These are phyloP conservation scores for Zaprionus lachaisei DNA, from an alignment of 1,140 invertebrate genomes.

Conservation along the genomic window DNA sequence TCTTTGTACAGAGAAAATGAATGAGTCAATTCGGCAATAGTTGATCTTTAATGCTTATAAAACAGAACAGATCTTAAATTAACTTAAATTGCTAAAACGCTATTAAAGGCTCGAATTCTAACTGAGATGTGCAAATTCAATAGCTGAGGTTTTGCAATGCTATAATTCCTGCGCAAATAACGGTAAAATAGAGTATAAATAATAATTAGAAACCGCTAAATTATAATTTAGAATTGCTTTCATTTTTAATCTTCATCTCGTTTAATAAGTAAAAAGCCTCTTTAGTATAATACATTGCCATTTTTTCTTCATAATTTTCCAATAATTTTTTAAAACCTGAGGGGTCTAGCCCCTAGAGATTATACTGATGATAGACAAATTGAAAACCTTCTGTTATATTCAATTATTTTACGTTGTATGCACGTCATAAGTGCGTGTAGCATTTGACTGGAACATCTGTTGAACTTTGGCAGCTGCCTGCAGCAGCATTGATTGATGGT, in stretches of 20 bases:
- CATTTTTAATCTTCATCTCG: not conserved
- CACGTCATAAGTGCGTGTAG: constrained; percentile 43
- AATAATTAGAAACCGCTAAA: not conserved
- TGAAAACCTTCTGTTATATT: constrained; percentile 1
- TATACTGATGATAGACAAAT: not conserved
- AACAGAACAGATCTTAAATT: too few relatives aligned
- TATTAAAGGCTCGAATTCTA: not conserved
- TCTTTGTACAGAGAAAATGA: too few relatives aligned
- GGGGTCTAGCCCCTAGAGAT: not conserved
- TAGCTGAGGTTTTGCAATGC: not conserved
- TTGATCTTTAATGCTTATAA: too few relatives aligned
- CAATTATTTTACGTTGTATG: constrained; percentile 7
- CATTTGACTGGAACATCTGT: constrained; percentile 34
- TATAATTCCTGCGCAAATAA: not conserved
- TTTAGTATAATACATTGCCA: not conserved
- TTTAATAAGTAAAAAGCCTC: not conserved
- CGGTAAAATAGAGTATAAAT: not conserved
- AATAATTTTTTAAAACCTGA: not conserved
- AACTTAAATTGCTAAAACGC: not conserved
- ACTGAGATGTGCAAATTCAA: not conserved
- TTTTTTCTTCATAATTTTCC: not conserved
- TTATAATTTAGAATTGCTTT: not conserved
- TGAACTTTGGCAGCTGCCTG: constrained; percentile 46
- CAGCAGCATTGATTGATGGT: constrained; percentile 42
- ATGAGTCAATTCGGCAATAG: too few relatives aligned